These are phyloP conservation scores for Lottia gigantea DNA, from an alignment of 2,888 invertebrate genomes.

Conservation along the genomic window DNA sequence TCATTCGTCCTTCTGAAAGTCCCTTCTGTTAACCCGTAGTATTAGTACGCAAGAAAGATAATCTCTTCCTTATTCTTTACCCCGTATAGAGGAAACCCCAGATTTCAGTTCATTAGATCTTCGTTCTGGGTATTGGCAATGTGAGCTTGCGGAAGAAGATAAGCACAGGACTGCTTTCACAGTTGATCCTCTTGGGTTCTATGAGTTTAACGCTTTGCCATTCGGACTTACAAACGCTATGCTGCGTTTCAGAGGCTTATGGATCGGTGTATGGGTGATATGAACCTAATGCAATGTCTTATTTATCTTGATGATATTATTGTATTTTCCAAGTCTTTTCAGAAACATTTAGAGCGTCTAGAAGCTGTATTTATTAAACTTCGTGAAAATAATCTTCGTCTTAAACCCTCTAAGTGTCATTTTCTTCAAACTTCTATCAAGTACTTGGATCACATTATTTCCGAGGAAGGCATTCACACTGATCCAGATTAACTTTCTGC, in stretches of 20 bases:
- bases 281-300: slow-evolving; percentile 13
- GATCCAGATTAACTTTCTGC: slow-evolving; percentile 29
- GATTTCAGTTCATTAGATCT: slow-evolving; percentile 28
- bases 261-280: slow-evolving; percentile 20
- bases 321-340: too few species aligned
- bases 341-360: slow-evolving; percentile 20
- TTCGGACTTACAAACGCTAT: slow-evolving; percentile 27
- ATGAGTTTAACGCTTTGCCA: slow-evolving; percentile 24
- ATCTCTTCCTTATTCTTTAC: slow-evolving; percentile 25
- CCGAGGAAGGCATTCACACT: slow-evolving; percentile 26
- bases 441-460: too few species aligned
- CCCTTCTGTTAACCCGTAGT: slow-evolving; percentile 29
- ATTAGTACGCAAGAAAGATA: slow-evolving; percentile 30
- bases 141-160: slow-evolving; percentile 25
- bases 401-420: too few species aligned
- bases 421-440: too few species aligned
- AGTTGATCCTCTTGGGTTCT: slow-evolving; percentile 22
- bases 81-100: slow-evolving; percentile 23
- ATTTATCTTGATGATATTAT: too few species aligned
- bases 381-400: too few species aligned
- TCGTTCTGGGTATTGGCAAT: slow-evolving; percentile 24
- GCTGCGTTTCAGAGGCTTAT: slow-evolving; percentile 30
- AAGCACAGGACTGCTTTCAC: slow-evolving; percentile 29
- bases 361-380: not conserved
- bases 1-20: slow-evolving; percentile 21